These are phyloP conservation scores for Odocoileus hemionus DNA, from an alignment of 2,113 vertebrate genomes.

Conservation along the genomic window DNA sequence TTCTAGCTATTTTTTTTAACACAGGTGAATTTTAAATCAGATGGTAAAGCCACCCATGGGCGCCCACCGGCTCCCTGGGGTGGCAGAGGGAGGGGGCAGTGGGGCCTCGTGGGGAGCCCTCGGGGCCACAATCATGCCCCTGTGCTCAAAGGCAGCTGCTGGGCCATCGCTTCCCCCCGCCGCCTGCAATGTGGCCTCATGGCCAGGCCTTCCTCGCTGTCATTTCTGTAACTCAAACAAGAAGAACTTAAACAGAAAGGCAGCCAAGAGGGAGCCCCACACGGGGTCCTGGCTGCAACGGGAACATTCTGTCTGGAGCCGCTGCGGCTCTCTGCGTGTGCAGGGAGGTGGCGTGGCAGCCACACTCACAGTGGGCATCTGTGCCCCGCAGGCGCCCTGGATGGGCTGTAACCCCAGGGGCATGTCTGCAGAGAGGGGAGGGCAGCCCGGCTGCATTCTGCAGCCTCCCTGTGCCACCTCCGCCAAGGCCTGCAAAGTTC, in stretches of 20 bases:
- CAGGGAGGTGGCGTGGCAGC: not conserved
- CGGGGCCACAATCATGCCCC: rapidly evolving
- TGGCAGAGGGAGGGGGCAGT: rapidly evolving
- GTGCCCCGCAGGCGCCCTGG: rapidly evolving
- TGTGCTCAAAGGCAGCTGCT: not conserved
- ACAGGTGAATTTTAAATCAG: not conserved
- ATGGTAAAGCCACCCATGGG: not conserved
- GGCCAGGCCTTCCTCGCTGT: not conserved
- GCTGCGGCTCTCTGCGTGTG: not conserved
- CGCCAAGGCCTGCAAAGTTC: not conserved
- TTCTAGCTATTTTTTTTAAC: not conserved
- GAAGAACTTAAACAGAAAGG: not conserved
- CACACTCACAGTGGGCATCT: not conserved
- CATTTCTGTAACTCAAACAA: not conserved
- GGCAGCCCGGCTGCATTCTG: not conserved
- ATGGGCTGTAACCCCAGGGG: not conserved
- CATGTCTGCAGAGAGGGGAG: not conserved
- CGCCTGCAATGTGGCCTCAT: not conserved
- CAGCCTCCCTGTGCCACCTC: not conserved
- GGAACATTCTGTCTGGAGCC: not conserved
- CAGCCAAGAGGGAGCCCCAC: not conserved
- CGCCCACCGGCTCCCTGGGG: not conserved
- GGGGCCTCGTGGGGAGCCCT: not conserved
- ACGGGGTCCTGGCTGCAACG: rapidly evolving
- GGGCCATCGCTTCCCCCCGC: rapidly evolving